Conservation (phyloP, 2,113 vertebrate species). For the Vanacampus margaritifer region DNA sequence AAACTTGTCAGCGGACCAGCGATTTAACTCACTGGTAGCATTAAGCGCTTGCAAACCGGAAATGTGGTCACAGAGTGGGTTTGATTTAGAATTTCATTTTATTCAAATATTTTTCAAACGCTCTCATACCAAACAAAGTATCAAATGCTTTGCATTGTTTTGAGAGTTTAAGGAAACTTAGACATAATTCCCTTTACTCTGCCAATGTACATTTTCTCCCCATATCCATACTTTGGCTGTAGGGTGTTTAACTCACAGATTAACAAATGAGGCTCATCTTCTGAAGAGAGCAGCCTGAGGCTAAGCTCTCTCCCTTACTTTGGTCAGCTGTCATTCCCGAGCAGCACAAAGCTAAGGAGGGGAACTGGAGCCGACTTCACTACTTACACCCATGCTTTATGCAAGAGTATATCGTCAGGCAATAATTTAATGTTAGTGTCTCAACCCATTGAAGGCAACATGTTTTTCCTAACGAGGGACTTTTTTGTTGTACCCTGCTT, state of each 20-base stretch:
- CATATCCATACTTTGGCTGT: constrained; percentile 17
- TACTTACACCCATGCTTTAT: background rate
- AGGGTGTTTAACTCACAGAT: constrained; percentile 49
- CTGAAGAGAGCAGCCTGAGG: constrained; percentile 31
- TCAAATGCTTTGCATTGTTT: constrained; percentile 14
- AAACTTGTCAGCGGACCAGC: too few relatives aligned
- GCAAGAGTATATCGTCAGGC: background rate
- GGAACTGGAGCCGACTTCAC: background rate
- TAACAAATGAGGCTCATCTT: constrained; percentile 51
- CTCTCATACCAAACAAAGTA: background rate
- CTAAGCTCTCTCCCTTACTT: constrained; percentile 32
- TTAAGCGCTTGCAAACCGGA: too few relatives aligned
- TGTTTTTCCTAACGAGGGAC: background rate
- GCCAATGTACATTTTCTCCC: background rate
- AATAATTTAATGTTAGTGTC: background rate
- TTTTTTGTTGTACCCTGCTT: too few relatives aligned
- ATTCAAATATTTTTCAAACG: too few relatives aligned
- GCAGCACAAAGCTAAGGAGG: constrained; percentile 4
- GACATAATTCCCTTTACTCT: constrained; percentile 15
- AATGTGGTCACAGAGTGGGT: too few relatives aligned
- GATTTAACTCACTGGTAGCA: too few relatives aligned
- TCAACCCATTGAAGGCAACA: background rate
- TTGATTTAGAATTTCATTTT: too few relatives aligned
- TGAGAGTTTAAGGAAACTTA: constrained; percentile 10
- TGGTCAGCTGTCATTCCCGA: constrained; percentile 19